Evolutionary conservation across 2,888 invertebrate species (phyloP), one percentile per base, ranked within the genome.

Genomic region (Steinernema hermaphroditum): DNA sequence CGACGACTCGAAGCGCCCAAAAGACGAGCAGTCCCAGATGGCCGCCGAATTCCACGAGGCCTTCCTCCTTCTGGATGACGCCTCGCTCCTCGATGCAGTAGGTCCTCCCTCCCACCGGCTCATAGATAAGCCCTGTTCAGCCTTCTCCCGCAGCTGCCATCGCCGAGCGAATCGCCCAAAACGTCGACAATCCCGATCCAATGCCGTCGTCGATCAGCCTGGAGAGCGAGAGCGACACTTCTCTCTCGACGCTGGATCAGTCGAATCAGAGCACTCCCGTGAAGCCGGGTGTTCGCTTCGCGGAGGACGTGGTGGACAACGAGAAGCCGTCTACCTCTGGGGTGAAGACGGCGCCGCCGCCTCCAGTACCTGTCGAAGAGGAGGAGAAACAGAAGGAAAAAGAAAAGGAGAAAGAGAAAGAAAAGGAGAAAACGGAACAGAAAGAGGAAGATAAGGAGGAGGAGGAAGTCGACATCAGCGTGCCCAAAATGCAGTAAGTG

Each of bases 401-500:
- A 49, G 68, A 70, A 19, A 14, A 74, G 44, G 72, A 71, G 43
- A 77, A 81, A 49, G 44, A 69, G n/a, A 43, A 69, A 19, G 81
- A 81, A 41, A n/a, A 75, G 22, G 69, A 72, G 49, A 50, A 72
- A 50, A 72, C 57, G 44, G 49, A 50, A 2, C 46, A 71, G 19
- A 34, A 54, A 37, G 72, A 50, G 54, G 68, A 70, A 19, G 9
- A 74, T 34, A 71, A 71, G 43, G 78, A 81, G 54, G 44, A 69
- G n/a, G 69, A 69, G 8, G 81, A 81, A 41, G 77, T 77, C 49
- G 82, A 82, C 44, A 22, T 78, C 14, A 70, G 73, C 19, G 71
- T 78, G 8, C 70, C 82, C 41, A 82, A 80, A 70, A 75, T 81
- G 73, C 81, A 82, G 74, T 74, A 68, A 29, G 62, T 68, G 68